These are phyloP conservation scores for Psittacus erithacus DNA, from an alignment of 2,113 vertebrate genomes.

Conservation along the genomic window DNA sequence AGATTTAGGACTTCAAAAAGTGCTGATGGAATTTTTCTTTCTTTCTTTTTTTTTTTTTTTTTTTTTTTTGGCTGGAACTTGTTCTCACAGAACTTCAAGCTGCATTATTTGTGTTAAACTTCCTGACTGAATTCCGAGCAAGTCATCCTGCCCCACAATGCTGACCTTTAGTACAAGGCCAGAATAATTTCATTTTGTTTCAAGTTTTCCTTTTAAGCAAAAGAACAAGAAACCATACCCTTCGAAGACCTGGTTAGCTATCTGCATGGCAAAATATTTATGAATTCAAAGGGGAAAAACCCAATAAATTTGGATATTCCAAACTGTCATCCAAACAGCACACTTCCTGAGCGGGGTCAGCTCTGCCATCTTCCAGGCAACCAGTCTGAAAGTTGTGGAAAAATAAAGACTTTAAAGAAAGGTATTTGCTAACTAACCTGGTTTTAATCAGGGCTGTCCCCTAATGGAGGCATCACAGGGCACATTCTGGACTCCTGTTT, in stretches of 20 bases:
- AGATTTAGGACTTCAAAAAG: constrained; percentile 41
- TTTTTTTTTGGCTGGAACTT: not conserved
- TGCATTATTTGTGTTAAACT: constrained; percentile 71
- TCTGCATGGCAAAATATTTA: not conserved
- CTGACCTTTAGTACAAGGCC: constrained; percentile 55
- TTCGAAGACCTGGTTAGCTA: not conserved
- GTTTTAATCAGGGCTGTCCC: not conserved
- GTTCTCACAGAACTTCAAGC: constrained; percentile 66
- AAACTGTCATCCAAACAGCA: not conserved
- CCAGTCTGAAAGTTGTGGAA: not conserved
- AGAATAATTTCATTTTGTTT: constrained; percentile 63
- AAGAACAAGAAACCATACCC: not conserved
- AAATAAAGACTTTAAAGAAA: not conserved
- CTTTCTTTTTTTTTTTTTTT: no score
- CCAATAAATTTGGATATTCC: not conserved
- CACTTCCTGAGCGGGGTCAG: not conserved
- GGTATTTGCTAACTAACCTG: not conserved
- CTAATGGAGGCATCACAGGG: not conserved
- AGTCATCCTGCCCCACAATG: constrained; percentile 59
- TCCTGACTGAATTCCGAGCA: constrained; percentile 70
- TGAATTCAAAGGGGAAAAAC: not conserved
- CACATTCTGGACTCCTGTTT: not conserved
- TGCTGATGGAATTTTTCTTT: not conserved
- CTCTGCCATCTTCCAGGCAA: not conserved
- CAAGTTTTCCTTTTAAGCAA: constrained; percentile 56